phyloP scores from a whole-genome alignment of 2,888 invertebrate species.

The Drosophila nr. fundita region DNA sequence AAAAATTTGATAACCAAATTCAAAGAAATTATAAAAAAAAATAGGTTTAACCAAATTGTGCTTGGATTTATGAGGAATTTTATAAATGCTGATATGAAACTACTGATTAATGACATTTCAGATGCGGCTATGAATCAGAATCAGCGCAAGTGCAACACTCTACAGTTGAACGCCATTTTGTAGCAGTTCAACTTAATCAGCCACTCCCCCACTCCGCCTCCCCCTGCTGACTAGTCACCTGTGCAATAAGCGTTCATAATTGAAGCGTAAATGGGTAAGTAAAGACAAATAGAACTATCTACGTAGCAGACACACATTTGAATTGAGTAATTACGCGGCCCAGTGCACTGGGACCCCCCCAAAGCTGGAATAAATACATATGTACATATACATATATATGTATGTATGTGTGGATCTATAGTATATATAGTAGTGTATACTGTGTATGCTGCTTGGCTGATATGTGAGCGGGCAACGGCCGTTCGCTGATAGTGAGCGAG shows the following conservation, averaged over 20 bases:
- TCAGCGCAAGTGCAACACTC: constrained; percentile 21
- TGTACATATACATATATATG: not conserved
- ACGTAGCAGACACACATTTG: constrained; percentile 38
- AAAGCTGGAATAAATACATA: constrained; percentile 1
- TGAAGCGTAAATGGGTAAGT: constrained; percentile 55
- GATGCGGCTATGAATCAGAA: constrained; percentile 24
- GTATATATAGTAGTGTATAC: not conserved
- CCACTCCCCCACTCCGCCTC: not conserved
- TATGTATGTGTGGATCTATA: not conserved
- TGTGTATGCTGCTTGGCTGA: not conserved
- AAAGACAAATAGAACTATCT: constrained; percentile 48
- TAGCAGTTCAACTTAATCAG: not conserved
- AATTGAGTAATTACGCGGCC: constrained; percentile 66
- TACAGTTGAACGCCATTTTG: constrained; percentile 45
- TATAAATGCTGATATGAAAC: not conserved
- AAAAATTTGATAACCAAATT: not conserved
- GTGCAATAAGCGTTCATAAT: constrained; percentile 49
- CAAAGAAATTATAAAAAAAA: not conserved
- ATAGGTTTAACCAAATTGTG: not conserved
- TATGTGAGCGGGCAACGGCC: constrained; percentile 54
- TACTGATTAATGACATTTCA: constrained; percentile 14
- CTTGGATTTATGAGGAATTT: not conserved
- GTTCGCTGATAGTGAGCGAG: constrained; percentile 61
- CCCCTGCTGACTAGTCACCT: constrained; percentile 9
- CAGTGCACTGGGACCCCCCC: constrained; percentile 44